Percentiles rank a stretch among this genome's conserved stretches.
These are phyloP conservation scores for Macquaria australasica DNA, from an alignment of 2,113 vertebrate genomes.

Conservation along the genomic window DNA sequence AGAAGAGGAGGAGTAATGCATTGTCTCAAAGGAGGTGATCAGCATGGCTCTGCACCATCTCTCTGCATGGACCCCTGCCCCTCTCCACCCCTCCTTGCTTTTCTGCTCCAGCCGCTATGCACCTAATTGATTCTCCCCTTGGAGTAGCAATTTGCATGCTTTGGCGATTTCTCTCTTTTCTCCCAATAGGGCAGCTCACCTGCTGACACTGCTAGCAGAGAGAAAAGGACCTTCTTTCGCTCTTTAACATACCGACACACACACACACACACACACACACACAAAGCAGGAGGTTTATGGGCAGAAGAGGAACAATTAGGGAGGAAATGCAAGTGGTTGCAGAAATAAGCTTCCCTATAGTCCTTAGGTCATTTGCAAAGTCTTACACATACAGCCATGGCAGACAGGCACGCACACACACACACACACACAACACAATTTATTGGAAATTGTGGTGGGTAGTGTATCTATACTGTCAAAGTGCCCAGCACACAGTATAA, in stretches of 20 bases:
- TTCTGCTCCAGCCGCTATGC: constrained; percentile 70
- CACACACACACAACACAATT: constrained; percentile 4
- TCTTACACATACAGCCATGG: constrained; percentile 29
- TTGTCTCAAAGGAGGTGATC: constrained; percentile 76
- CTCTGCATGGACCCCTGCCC: constrained; percentile 69
- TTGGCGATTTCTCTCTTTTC: constrained; percentile 77
- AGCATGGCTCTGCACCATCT: constrained; percentile 71
- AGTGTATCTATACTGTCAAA: constrained; percentile 6
- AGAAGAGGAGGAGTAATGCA: constrained; percentile 66
- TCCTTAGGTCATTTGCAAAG: constrained; percentile 65
- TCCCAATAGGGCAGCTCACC: constrained; percentile 80
- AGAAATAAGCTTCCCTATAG: constrained; percentile 67
- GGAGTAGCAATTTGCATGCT: constrained; percentile 82
- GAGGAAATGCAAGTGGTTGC: constrained; percentile 65
- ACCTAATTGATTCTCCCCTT: constrained; percentile 84
- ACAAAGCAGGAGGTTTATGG: constrained; percentile 37
- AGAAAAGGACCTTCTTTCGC: constrained; percentile 60
- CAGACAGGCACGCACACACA: constrained; percentile 22
- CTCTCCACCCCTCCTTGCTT: constrained; percentile 53
- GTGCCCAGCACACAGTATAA: background rate
- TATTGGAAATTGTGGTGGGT: background rate
- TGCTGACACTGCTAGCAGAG: constrained; percentile 82
- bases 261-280: constrained; percentile 11
- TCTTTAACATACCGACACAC: constrained; percentile 55
- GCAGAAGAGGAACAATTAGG: constrained; percentile 72